A percentile compares a stretch with the other conserved stretches of the same genome.
phyloP scores from a whole-genome alignment of 1,140 invertebrate species.

The Sarcophaga bullata region DNA sequence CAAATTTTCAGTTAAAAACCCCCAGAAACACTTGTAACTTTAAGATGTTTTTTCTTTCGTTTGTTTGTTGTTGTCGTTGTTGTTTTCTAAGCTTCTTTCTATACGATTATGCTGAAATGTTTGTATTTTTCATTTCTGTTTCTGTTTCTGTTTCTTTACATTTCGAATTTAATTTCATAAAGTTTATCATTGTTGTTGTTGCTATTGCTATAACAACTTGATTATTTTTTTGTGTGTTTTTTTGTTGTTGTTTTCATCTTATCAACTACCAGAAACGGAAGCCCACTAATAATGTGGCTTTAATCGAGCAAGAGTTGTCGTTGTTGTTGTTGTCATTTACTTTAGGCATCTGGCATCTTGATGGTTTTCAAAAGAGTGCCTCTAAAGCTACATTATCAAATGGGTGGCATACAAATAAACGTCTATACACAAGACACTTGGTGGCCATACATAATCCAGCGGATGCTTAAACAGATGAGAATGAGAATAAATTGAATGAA shows the following conservation, averaged over 20 bases:
- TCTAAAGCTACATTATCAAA: too few species aligned
- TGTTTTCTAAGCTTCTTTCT: too few species aligned
- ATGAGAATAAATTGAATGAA: not conserved
- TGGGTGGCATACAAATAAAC: too few species aligned
- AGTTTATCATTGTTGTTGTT: not conserved
- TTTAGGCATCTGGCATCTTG: too few species aligned
- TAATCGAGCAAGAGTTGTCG: conserved; percentile 29
- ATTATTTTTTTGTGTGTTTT: not conserved
- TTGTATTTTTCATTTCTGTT: not conserved
- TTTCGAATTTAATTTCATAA: conserved; percentile 10
- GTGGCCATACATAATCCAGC: not conserved
- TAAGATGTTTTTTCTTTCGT: not conserved
- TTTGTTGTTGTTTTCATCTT: not conserved
- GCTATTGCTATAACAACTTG: too few species aligned
- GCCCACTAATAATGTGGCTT: conserved; percentile 40
- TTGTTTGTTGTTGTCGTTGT: too few species aligned
- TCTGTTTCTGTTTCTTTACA: not conserved
- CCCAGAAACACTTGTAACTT: conserved; percentile 3
- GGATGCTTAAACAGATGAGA: not conserved
- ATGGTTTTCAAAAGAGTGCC: too few species aligned
- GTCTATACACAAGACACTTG: not conserved
- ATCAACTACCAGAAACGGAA: conserved; percentile 24
- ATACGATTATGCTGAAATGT: too few species aligned
- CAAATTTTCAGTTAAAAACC: conserved; percentile 32
- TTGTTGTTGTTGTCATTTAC: conserved; percentile 14